Conservation (phyloP, 2,797 vertebrate genomes). For the Ceyx erithaca region DNA sequence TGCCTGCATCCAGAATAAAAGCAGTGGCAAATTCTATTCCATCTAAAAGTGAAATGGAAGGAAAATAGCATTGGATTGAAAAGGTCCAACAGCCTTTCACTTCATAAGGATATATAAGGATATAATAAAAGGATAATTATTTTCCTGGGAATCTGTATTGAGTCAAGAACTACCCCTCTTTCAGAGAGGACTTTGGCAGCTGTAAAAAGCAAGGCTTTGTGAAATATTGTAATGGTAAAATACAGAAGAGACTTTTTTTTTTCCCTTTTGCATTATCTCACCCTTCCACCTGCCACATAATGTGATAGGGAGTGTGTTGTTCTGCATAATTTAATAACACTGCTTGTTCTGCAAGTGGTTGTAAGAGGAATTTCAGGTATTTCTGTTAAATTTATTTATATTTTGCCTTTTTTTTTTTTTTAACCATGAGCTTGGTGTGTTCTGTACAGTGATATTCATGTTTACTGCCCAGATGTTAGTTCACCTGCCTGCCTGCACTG, state of each 20-base stretch:
- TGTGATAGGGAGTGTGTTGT: not conserved
- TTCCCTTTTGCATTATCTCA: conserved; percentile 44
- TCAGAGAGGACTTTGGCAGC: not conserved
- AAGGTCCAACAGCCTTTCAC: not conserved
- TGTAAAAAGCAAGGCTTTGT: not conserved
- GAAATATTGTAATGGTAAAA: conserved; percentile 2
- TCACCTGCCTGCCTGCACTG: not conserved
- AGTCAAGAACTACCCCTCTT: not conserved
- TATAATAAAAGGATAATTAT: not conserved
- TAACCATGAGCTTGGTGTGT: not conserved
- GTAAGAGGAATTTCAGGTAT: not conserved
- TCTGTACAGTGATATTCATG: not conserved
- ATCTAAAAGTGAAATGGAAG: not conserved
- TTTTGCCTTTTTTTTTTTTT: not conserved
- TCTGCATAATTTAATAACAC: not conserved
- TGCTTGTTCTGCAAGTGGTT: not conserved
- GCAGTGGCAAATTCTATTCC: not conserved
- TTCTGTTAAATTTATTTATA: not conserved
- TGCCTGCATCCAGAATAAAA: not conserved
- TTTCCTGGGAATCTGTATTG: not conserved
- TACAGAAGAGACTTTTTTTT: not conserved
- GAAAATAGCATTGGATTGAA: not conserved
- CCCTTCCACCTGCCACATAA: conserved; percentile 25
- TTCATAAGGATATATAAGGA: not conserved
- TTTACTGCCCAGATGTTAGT: not conserved